phyloP scores from a whole-genome alignment of 1,140 invertebrate genomes.

The silkworm (Bombyx mori) region DNA sequence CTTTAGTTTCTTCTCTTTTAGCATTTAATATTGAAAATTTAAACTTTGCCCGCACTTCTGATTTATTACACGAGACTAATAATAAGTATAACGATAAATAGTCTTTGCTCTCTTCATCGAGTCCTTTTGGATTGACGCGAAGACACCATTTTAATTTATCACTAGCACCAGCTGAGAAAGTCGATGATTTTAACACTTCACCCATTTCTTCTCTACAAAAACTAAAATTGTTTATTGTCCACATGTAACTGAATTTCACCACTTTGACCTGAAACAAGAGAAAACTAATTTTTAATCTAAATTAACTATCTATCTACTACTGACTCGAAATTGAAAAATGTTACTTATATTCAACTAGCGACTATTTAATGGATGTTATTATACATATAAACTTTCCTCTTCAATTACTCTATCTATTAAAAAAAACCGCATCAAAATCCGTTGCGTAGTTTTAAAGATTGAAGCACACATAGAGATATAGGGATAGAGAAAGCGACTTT shows the following conservation, averaged over 20 bases:
- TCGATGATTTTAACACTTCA: slow-evolving; percentile 99
- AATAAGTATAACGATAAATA: slow-evolving; percentile 98
- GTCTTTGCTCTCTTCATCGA: slow-evolving; percentile 99
- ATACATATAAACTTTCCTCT: no score
- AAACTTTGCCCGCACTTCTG: slow-evolving; percentile 99
- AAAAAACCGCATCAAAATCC: no score
- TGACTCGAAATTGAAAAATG: no score
- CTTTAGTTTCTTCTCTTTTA: slow-evolving; percentile 99
- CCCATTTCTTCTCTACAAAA: slow-evolving; percentile 99
- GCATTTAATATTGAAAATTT: slow-evolving; percentile 99
- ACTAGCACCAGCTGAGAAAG: slow-evolving; percentile 98
- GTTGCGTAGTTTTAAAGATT: no score
- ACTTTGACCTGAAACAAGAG: slow-evolving; percentile 93
- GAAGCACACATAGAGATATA: no score
- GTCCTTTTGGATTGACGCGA: slow-evolving; percentile 98
- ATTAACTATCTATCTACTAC: not conserved
- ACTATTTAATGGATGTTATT: no score
- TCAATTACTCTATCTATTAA: no score
- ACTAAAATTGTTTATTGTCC: slow-evolving; percentile 99
- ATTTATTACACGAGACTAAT: slow-evolving; percentile 99
- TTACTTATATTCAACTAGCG: no score
- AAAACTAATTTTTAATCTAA: slow-evolving; percentile 15
- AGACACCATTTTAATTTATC: slow-evolving; percentile 99
- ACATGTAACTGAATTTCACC: slow-evolving; percentile 99
- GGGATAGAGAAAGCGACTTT: no score